Evolutionary conservation across 2,113 vertebrate species (phyloP), one percentile per base, ranked within the genome.

Genomic region (Aegypius monachus): DNA sequence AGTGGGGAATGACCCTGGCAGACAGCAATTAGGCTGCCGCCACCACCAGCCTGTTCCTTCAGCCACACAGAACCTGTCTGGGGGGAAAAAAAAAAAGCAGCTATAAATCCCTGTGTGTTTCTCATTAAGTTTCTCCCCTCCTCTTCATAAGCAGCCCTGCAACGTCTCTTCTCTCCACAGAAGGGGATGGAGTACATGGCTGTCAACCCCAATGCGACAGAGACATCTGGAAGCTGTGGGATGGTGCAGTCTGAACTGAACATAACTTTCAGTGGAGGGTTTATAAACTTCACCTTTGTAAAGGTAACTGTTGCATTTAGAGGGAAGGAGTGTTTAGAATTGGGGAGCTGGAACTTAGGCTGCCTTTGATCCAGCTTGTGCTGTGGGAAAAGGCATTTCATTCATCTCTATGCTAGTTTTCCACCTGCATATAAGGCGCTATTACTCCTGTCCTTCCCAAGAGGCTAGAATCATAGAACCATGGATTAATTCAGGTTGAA

Each of bases 211-310:
- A 97, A 96, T 2, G 18, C 10, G 1, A 98, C 98, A 5, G 22
- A 13, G 6, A 55, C 38, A 12, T 95, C 73, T 9, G 99, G 99
- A 38, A 94, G 77, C 78, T 99, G 99, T 89, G 92, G 79, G 13
- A 59, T 25, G 7, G 31, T 36, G 25, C 77, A 55, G 9, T 97
- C 98, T 26, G 61, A 97, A 31, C 95, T 99, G 32, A 98, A 95
- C 29, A 78, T 99, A 81, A 96, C 91, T 6, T 98, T 99, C 95
- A 94, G 83, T 4, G 93, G 91, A 4, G 98, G 98, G 85, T 97
- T 97, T 95, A 93, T 99, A 90, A 97, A 98, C 90, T 93, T 99
- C 94, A 97, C 38, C 17, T 99, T 99, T 96, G 96, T 32, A 56
- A 98, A 99, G 98, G 99, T 99, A 98, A 97, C 16, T n/a, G 13